phyloP scores from a whole-genome alignment of 1,140 invertebrate species.

The Frieseomelitta varia region DNA sequence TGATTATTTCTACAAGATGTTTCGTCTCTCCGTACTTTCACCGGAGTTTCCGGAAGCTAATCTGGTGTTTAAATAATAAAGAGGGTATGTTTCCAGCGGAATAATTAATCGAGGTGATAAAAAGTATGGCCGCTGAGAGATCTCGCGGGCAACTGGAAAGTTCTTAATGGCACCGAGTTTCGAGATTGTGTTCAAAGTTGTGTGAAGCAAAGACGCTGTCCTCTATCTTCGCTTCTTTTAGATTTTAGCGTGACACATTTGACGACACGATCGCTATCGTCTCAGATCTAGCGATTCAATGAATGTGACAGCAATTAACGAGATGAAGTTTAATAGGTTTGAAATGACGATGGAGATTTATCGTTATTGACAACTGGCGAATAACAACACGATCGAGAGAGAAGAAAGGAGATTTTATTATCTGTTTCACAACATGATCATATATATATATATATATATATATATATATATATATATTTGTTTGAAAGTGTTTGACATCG shows the following conservation, averaged over 20 bases:
- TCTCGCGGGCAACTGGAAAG: background rate
- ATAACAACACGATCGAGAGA: background rate
- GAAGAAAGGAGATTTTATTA: background rate
- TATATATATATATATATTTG: too few species aligned
- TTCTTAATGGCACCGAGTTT: background rate
- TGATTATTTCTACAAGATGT: background rate
- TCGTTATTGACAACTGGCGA: background rate
- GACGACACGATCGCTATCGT: too few species aligned
- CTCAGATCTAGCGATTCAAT: too few species aligned
- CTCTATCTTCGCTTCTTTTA: background rate
- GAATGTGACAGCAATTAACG: background rate
- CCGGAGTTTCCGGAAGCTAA: background rate
- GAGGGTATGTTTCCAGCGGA: background rate
- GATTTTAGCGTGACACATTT: background rate
- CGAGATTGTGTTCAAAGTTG: background rate
- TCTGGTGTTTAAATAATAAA: background rate
- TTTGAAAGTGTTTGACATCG: background rate
- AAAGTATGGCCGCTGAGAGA: background rate
- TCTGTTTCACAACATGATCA: background rate
- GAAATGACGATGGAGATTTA: background rate
- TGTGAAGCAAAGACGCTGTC: background rate
- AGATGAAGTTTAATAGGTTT: background rate
- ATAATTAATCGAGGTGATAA: background rate
- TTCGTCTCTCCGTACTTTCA: background rate
- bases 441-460: too few species aligned